Percentiles rank a stretch among this genome's conserved stretches.
Evolutionary conservation across 2,888 invertebrate genomes (phyloP).

Genomic region (Diplazon laetatorius): DNA sequence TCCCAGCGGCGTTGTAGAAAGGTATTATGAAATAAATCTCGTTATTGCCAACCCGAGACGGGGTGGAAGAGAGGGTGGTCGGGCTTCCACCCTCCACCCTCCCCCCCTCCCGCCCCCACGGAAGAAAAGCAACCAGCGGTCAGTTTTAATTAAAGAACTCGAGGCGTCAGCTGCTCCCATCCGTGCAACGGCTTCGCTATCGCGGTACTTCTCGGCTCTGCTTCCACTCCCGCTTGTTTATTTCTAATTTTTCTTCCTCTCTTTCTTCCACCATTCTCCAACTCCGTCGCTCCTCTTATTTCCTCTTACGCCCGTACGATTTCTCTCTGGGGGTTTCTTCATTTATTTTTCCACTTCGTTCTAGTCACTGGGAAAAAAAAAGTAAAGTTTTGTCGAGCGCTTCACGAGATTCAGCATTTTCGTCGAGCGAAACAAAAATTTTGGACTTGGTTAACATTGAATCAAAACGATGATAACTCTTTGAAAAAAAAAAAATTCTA

Average conservation of each 20-base stretch:
- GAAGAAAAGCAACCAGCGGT: slow-evolving; percentile 77
- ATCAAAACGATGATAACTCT: background rate
- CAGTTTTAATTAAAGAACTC: slow-evolving; percentile 82
- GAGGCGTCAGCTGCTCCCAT: slow-evolving; percentile 79
- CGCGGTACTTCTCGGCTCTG: slow-evolving; percentile 57
- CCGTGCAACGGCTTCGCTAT: slow-evolving; percentile 71
- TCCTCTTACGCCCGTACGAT: slow-evolving; percentile 57
- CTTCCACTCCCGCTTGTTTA: slow-evolving; percentile 63
- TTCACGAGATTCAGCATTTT: background rate
- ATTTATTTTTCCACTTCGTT: slow-evolving; percentile 23
- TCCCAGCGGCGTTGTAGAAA: slow-evolving; percentile 61
- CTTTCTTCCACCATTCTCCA: background rate
- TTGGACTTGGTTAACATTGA: background rate
- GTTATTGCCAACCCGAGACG: slow-evolving; percentile 73
- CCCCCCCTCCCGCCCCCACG: slow-evolving; percentile 59
- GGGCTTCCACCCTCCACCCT: slow-evolving; percentile 21
- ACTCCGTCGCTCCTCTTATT: slow-evolving; percentile 53
- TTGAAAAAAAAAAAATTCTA: no score
- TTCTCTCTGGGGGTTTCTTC: slow-evolving; percentile 63
- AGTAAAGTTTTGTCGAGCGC: slow-evolving; percentile 12
- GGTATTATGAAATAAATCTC: slow-evolving; percentile 80
- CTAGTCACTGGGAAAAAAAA: slow-evolving; percentile 24
- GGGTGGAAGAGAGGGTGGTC: background rate
- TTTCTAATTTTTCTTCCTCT: slow-evolving; percentile 62
- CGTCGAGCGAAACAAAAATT: background rate